Conservation (phyloP, 2,888 invertebrate genomes). For the Amphipyra tragopoginis region DNA sequence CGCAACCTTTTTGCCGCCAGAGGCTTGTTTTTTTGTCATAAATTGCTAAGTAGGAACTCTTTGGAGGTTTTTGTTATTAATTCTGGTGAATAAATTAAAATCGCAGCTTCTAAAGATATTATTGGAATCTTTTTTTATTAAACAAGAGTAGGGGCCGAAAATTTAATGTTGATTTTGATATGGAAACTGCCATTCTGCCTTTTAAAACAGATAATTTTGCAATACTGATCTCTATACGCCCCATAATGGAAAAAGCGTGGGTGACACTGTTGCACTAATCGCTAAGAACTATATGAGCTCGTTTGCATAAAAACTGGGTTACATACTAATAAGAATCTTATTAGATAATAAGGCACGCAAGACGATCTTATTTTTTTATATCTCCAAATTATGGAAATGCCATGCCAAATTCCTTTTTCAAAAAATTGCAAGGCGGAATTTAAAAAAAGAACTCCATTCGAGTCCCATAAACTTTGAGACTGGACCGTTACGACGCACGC, state of each 20-base stretch:
- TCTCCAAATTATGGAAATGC: neutral
- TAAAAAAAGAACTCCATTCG: slow-evolving; percentile 36
- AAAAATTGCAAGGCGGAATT: slow-evolving; percentile 30
- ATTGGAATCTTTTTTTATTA: neutral
- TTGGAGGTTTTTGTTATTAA: neutral
- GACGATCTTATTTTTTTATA: neutral
- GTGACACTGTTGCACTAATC: slow-evolving; percentile 44
- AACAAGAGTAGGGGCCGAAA: neutral
- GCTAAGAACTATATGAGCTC: slow-evolving; percentile 19
- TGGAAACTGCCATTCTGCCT: neutral
- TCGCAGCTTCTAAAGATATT: neutral
- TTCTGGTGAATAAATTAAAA: slow-evolving; percentile 21
- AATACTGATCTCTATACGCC: slow-evolving; percentile 13
- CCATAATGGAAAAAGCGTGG: slow-evolving; percentile 33
- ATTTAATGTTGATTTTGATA: slow-evolving; percentile 8
- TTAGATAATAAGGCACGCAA: slow-evolving; percentile 10
- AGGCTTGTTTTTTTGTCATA: slow-evolving; percentile 6
- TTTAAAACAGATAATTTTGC: slow-evolving; percentile 14
- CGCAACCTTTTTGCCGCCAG: slow-evolving; percentile 26
- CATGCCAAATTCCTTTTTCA: slow-evolving; percentile 11
- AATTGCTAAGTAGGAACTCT: slow-evolving; percentile 2
- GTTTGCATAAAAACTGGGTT: slow-evolving; percentile 39
- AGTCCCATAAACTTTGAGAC: slow-evolving; percentile 41
- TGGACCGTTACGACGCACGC: slow-evolving; percentile 40
- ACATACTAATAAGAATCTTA: slow-evolving; percentile 25